Evolutionary conservation across 2,888 invertebrate genomes (phyloP).

Genomic region (Eumacrocentrus americanus): DNA sequence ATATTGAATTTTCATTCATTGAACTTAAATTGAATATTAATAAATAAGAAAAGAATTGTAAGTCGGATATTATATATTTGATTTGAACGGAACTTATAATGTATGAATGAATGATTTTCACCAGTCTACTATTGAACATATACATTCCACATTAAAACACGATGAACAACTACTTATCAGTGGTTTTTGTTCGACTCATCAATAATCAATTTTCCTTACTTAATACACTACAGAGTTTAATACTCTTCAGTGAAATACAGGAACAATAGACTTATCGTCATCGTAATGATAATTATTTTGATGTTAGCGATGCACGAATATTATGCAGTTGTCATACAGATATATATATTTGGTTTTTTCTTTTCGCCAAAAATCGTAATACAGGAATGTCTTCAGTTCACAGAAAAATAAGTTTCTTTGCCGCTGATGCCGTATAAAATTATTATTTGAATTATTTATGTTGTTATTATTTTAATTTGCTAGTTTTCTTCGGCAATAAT

Average conservation of each 20-base stretch:
- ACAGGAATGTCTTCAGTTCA: constrained; percentile 53
- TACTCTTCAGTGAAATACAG: constrained; percentile 3
- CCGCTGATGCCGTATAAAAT: constrained; percentile 28
- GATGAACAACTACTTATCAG: constrained; percentile 4
- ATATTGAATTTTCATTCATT: constrained; percentile 8
- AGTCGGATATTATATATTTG: constrained; percentile 13
- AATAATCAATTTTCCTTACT: too few relatives aligned
- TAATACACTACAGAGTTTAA: too few relatives aligned
- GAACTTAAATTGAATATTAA: constrained; percentile 10
- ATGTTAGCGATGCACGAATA: constrained; percentile 32
- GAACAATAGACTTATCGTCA: not conserved
- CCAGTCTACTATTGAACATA: constrained; percentile 23
- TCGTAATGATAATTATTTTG: not conserved
- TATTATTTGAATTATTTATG: not conserved
- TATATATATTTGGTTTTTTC: constrained; percentile 28
- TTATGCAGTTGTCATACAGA: constrained; percentile 23
- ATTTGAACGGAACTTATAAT: constrained; percentile 5
- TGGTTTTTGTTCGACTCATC: too few relatives aligned
- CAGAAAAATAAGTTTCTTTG: constrained; percentile 43
- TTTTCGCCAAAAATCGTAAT: constrained; percentile 40
- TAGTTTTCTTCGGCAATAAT: constrained; percentile 23
- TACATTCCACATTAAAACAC: constrained; percentile 22
- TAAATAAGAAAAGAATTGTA: constrained; percentile 27
- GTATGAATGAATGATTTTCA: constrained; percentile 3
- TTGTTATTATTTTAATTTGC: constrained; percentile 1